Base-by-base conservation (phyloP, 1,140 invertebrate genomes). In the Drosophila azteca region DNA sequence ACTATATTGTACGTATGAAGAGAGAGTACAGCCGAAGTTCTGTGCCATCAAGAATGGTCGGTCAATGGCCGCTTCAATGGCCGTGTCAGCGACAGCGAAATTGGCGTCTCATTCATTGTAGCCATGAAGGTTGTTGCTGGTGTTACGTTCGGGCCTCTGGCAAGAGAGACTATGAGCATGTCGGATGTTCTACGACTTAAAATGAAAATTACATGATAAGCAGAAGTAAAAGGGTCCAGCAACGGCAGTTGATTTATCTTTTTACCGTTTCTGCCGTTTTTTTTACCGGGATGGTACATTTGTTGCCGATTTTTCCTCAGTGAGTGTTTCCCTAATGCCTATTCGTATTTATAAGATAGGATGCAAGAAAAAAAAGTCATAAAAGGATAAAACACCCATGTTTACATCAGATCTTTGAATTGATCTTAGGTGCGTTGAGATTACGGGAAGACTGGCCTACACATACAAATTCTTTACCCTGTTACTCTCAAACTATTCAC, bases 181-280 rank as follows among this genome's bases (percentile, higher is more conserved):
- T 69, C 80, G 76, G 64, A 77, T 57, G 77, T 57, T 68, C 52
- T 71, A 77, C 80, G 67, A 79, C 80, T 68, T 65, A 79, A 84
- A 77, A 66, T 79, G 67, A 71, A 77, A 78, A 74, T 67, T 76
- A 71, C 80, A 84, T 68, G 81, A 73, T 63, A 77, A 81, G 66
- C 82, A 85, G 81, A 51, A 77, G 67, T 64, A 79, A 65, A 52
- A 43, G 54, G 46, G 61, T 31, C 20, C 39, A 15, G 24, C 48
- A 17, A 24, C 15, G 17, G 26, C 45, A 31, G 58, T 57, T 35
- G 31, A 9, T 3, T 35, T 35, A 9, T 9, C 7, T 26, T 26
- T 26, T 26, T 26, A 20, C 17, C 17, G 17, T 26, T 26, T 26
- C 17, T 20, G 0, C 17, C 17, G 17, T 26, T 26, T 26, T 26